Evolutionary conservation across 2,888 invertebrate genomes (phyloP).

Genomic region (Harpalus rubripes): DNA sequence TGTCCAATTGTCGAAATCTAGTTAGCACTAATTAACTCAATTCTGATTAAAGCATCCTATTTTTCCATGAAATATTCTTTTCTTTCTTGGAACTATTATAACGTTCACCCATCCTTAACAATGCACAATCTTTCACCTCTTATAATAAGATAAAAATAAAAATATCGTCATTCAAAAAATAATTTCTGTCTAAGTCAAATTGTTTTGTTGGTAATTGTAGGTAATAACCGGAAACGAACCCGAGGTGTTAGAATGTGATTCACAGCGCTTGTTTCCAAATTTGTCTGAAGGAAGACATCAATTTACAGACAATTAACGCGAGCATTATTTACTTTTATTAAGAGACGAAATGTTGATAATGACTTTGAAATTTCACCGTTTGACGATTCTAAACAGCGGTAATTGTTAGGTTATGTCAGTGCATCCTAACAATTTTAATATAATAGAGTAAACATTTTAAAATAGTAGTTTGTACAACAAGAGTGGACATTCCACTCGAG

Average conservation of each 20-base stretch:
- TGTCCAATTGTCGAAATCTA: background rate
- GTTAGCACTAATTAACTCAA: background rate
- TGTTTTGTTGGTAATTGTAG: constrained; percentile 34
- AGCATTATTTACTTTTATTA: constrained; percentile 54
- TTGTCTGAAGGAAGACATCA: constrained; percentile 56
- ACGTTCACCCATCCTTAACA: constrained; percentile 14
- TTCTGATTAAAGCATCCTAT: background rate
- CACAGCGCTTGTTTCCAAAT: constrained; percentile 43
- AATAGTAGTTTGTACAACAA: too few relatives aligned
- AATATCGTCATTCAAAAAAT: background rate
- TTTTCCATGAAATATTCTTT: background rate
- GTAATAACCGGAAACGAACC: constrained; percentile 39
- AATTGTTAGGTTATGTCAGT: background rate
- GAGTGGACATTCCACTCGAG: too few relatives aligned
- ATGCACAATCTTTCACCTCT: constrained; percentile 36
- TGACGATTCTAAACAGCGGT: constrained; percentile 34
- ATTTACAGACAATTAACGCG: constrained; percentile 58
- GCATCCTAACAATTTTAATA: background rate
- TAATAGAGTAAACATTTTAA: too few relatives aligned
- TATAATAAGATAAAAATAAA: background rate
- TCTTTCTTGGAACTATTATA: background rate
- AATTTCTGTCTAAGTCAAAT: constrained; percentile 18
- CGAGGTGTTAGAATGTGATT: constrained; percentile 51
- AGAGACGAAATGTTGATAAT: constrained; percentile 55
- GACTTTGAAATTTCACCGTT: constrained; percentile 41